Evolutionary conservation across 1,140 invertebrate species (phyloP).

Genomic region (Sinella curviseta): DNA sequence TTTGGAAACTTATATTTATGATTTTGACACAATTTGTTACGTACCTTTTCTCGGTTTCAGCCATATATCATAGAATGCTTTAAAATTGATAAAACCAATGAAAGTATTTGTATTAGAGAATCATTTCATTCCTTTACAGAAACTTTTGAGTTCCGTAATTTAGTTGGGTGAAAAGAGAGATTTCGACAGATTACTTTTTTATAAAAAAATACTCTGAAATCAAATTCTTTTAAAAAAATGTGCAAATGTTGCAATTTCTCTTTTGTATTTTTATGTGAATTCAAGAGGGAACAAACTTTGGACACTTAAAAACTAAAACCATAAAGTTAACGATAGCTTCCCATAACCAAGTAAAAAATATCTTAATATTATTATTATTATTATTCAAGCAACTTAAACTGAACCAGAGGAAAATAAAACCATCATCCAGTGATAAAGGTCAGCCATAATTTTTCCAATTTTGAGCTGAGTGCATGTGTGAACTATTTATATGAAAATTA

Average conservation of each 20-base stretch:
- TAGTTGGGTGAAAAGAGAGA: no score
- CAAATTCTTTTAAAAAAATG: no score
- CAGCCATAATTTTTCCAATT: not conserved
- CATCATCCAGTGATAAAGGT: not conserved
- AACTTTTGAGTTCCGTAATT: no score
- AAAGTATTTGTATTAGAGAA: not conserved
- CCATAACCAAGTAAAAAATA: not conserved
- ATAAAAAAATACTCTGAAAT: no score
- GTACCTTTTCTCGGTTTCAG: slow-evolving; percentile 50
- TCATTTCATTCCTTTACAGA: no score
- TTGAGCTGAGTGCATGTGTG: not conserved
- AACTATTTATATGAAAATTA: not conserved
- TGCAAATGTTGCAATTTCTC: no score
- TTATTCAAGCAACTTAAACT: not conserved
- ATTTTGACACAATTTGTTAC: slow-evolving; percentile 20
- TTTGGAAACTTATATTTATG: not conserved
- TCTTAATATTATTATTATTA: no score
- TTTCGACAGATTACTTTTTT: no score
- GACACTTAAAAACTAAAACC: no score
- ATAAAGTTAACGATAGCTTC: no score
- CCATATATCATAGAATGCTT: slow-evolving; percentile 51
- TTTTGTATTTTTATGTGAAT: no score
- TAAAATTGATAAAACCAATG: slow-evolving; percentile 24
- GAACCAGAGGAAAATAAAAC: not conserved
- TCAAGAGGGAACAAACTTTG: no score